Conservation (phyloP, 2,888 invertebrate genomes). For the Scaptomyza caliginosa region DNA sequence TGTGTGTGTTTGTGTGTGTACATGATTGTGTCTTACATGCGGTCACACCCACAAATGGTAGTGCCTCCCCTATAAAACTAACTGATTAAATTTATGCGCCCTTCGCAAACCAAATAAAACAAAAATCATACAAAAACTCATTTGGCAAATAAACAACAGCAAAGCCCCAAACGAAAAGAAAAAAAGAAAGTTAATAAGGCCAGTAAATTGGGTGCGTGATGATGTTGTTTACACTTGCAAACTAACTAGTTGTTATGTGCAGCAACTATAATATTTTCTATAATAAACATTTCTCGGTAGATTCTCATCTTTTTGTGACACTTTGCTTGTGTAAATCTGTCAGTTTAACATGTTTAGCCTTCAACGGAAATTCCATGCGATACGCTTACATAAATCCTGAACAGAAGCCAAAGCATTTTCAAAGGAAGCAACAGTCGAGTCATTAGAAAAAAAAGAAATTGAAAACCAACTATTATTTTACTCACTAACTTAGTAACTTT, state of each 20-base stretch:
- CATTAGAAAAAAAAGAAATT: neutral
- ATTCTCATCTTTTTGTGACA: neutral
- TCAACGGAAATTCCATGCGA: too few species aligned
- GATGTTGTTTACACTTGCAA: slow-evolving; percentile 5
- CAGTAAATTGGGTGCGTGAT: slow-evolving; percentile 23
- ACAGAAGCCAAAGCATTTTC: neutral
- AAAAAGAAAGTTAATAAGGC: neutral
- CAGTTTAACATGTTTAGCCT: too few species aligned
- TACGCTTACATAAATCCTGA: neutral
- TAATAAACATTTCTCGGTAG: neutral
- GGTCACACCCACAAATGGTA: slow-evolving; percentile 40
- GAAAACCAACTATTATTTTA: neutral
- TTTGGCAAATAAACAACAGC: slow-evolving; percentile 16
- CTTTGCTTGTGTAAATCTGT: too few species aligned
- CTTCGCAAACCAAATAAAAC: slow-evolving; percentile 36
- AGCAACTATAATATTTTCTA: too few species aligned
- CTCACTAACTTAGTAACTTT: neutral
- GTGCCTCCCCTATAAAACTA: slow-evolving; percentile 16
- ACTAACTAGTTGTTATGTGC: neutral
- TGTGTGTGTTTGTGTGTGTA: neutral
- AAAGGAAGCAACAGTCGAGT: neutral
- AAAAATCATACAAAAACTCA: slow-evolving; percentile 39
- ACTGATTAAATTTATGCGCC: slow-evolving; percentile 69
- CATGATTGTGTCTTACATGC: slow-evolving; percentile 3
- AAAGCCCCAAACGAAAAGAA: neutral